Evolutionary conservation across 2,113 vertebrate genomes (phyloP), one percentile per base, ranked within the genome.

Genomic region (Platycercus adscitus): DNA sequence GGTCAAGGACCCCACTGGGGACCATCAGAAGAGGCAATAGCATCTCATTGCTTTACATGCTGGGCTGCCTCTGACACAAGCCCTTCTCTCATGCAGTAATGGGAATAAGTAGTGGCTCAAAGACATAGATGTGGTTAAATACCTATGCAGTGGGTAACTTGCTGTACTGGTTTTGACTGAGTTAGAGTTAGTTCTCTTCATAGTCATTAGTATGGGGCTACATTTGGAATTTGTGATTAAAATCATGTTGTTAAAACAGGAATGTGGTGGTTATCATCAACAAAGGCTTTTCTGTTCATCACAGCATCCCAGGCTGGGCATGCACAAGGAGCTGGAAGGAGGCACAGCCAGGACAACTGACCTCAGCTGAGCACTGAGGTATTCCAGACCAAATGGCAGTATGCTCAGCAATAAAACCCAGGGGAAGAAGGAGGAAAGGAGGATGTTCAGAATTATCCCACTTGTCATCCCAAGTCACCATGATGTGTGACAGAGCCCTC

Each of bases 401-500:
- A 1, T 28, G n/a, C 13, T 72, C 31, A 58, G n/a, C n/a, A 26
- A 0, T 9, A 68, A 35, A 53, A 77, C 7, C 24, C 26, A 61
- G 41, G 49, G 26, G 19, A 31, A 35, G 31, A 18, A 70, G 43
- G 13, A 53, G 5, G 8, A 73, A 25, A 25, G 7, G 7, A 10
- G 14, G 39, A 71, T 12, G 17, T 20, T 66, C 31, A 24, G 15
- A 55, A 16, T 41, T 17, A 28, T 2, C 28, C 17, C 2, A 8
- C 41, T 28, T 50, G 26, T 55, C 17, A 33, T 14, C 11, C 28
- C 44, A 46, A 44, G 25, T 8, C 15, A 35, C 28, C 1, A 2
- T 15, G 24, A 33, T 0, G 1, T 0, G 1, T 5, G 35, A 17
- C 2, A 10, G 37, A 72, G 17, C 10, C 23, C 25, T 43, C 19